Evolutionary conservation across 1,140 invertebrate genomes (phyloP), one percentile per base, ranked within the genome.

Genomic region (Aethina tumida): DNA sequence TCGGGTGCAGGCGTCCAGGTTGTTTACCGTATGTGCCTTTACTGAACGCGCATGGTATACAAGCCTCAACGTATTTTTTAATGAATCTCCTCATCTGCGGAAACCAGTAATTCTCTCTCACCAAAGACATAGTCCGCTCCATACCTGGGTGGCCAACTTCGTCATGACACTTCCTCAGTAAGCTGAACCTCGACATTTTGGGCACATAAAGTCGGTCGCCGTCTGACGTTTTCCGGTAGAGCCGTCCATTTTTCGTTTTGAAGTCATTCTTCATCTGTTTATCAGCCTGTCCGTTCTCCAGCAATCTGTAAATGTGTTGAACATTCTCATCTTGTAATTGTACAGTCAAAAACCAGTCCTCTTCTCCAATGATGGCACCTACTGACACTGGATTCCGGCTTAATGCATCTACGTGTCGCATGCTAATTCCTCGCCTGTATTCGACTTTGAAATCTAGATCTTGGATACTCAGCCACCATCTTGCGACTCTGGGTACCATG

Each of bases 21-120:
- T 6, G 7, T 10, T 29, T 38, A 39, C 39, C 43, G 26, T 25
- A 14, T 4, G 0, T 10, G 4, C 17, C 34, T 32, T 45, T 41
- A 3, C 8, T 8, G 15, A 22, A 45, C n/a, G 12, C 24, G 33
- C 43, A 45, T n/a, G n/a, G n/a, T n/a, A n/a, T n/a, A n/a, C n/a
- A n/a, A n/a, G n/a, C n/a, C n/a, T n/a, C n/a, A n/a, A n/a, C n/a
- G n/a, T n/a, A n/a, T n/a, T n/a, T n/a, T n/a, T n/a, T n/a, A n/a
- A n/a, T n/a, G n/a, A n/a, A n/a, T n/a, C n/a, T n/a, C n/a, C n/a
- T n/a, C n/a, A n/a, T n/a, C 8, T 18, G 4, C 13, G n/a, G 35
- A 59, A 62, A 63, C 59, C 54, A 65, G 22, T 52, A 58, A 2
- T 37, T 25, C 25, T 51, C 38, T 8, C 28, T 36, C 3, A 59